These are phyloP conservation scores for Passer montanus DNA, from an alignment of 2,113 vertebrate genomes.

Conservation along the genomic window DNA sequence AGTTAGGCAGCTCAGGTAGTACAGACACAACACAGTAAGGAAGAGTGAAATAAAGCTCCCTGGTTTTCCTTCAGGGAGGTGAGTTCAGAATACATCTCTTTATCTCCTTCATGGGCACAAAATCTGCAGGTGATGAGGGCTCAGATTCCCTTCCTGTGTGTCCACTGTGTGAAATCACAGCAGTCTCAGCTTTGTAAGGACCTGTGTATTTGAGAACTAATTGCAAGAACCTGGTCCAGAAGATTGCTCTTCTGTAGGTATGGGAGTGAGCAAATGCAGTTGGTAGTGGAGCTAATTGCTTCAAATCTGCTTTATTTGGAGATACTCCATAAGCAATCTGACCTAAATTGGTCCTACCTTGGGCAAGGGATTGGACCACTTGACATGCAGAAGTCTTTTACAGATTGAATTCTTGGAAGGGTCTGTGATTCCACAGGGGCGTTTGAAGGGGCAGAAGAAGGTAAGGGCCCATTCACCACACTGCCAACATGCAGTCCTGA, in stretches of 20 bases:
- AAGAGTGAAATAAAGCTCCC: background rate
- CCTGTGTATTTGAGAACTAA: background rate
- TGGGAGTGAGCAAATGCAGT: background rate
- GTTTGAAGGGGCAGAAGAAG: background rate
- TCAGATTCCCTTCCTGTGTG: background rate
- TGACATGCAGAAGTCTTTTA: background rate
- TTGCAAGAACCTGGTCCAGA: background rate
- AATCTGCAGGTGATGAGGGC: background rate
- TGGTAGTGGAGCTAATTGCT: background rate
- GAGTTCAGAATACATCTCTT: background rate
- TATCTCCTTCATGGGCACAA: background rate
- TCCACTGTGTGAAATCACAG: background rate
- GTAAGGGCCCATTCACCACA: background rate
- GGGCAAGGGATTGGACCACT: background rate
- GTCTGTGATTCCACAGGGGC: background rate
- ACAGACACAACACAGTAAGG: background rate
- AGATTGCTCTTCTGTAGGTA: background rate
- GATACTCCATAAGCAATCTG: background rate
- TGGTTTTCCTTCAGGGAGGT: background rate
- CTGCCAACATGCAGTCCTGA: background rate
- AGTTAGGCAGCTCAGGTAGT: background rate
- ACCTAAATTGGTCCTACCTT: background rate
- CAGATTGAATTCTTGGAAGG: background rate
- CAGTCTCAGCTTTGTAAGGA: background rate
- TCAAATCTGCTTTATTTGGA: background rate